These are phyloP conservation scores for Oxytorus armatus DNA, from an alignment of 2,888 invertebrate genomes.

Conservation along the genomic window DNA sequence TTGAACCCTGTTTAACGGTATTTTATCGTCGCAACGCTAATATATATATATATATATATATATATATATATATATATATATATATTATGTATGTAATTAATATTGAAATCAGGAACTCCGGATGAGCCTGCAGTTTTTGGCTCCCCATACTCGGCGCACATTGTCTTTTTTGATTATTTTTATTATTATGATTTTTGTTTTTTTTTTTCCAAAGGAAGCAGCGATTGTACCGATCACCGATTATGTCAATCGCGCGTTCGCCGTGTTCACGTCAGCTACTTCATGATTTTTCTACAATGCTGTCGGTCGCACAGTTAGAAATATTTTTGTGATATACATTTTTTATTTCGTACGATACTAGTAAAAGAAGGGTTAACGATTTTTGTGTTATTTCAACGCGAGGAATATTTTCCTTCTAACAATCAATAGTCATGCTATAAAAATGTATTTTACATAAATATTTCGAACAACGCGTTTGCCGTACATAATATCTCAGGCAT, in stretches of 20 bases:
- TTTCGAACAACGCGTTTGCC: neutral
- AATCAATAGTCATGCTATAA: neutral
- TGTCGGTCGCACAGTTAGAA: neutral
- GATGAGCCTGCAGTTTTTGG: slow-evolving; percentile 46
- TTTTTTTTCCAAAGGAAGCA: slow-evolving; percentile 17
- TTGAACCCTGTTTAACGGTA: slow-evolving; percentile 65
- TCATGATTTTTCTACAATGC: neutral
- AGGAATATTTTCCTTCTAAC: neutral
- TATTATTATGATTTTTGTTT: too few relatives aligned
- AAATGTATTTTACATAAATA: neutral
- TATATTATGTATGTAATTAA: slow-evolving; percentile 11
- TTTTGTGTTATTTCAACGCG: too few relatives aligned
- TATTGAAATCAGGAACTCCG: slow-evolving; percentile 59
- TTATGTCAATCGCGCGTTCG: neutral
- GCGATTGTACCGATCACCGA: neutral
- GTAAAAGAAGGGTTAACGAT: too few relatives aligned
- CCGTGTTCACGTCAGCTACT: slow-evolving; percentile 37
- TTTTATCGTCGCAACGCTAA: slow-evolving; percentile 38
- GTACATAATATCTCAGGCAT: neutral
- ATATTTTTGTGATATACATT: slow-evolving; percentile 1
- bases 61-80: slow-evolving; percentile 30
- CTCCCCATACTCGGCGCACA: slow-evolving; percentile 38
- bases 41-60: slow-evolving; percentile 36
- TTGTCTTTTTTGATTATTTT: neutral
- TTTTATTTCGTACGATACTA: too few relatives aligned